Evolutionary conservation across 2,113 vertebrate genomes (phyloP), one percentile per base, ranked within the genome.

Genomic region (Apus apus): DNA sequence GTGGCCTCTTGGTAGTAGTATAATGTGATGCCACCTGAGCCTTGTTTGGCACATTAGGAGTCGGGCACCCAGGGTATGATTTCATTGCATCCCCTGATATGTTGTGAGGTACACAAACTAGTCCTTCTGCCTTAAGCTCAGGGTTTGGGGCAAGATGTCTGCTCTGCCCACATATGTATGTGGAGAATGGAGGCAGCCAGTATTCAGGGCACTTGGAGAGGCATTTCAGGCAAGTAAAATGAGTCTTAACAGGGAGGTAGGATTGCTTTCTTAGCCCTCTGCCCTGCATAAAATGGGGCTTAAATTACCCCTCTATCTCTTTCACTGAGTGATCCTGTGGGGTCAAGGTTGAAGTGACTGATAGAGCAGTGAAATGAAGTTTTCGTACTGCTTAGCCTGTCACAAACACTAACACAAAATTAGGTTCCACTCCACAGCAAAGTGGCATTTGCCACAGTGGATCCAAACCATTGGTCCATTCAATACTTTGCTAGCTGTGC

Each of bases 241-340:
- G 40, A 93, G 62, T 74, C 83, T 91, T 96, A 96, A 94, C 96
- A 95, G 73, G 40, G 85, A 94, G 72, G 40, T 85, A 86, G 88
- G 91, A 96, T 96, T 96, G 93, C 87, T 94, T 97, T 97, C 89
- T 64, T 61, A 95, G 93, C 92, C 96, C 92, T 97, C 94, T 97
- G 94, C 96, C 96, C 96, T 97, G 95, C 84, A 81, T 96, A 93
- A 97, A 96, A 86, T 94, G 86, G 82, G 88, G 89, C 84, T 95
- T 95, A 92, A 89, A 89, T 96, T 96, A 87, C 84, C 84, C 93
- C 78, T 90, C 81, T 96, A 0, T 96, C 95, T 96, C 78, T 95
- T 93, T 75, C 68, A 80, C 78, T 34, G 78, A 56, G 75, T 81
- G 87, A 93, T 94, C 78, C 61, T 91, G 16, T 48, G 84, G 89